These are phyloP conservation scores for Anhinga rufa DNA, from an alignment of 2,113 vertebrate genomes.

Conservation along the genomic window DNA sequence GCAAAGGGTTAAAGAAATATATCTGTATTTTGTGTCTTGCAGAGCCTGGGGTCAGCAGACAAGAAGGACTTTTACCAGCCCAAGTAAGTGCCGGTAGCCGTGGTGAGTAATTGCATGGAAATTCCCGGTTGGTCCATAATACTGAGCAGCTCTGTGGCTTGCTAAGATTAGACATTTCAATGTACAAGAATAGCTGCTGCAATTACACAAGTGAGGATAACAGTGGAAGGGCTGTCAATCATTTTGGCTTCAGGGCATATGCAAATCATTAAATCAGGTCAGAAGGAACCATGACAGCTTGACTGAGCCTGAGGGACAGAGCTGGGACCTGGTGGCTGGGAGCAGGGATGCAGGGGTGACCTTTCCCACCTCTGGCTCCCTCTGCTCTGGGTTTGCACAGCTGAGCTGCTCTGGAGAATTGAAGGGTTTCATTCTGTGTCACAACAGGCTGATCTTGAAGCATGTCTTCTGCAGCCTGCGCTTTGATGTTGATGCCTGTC, in stretches of 20 bases:
- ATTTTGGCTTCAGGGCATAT: not conserved
- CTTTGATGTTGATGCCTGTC: not conserved
- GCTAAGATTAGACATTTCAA: slow-evolving; percentile 36
- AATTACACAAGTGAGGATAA: slow-evolving; percentile 23
- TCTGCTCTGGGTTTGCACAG: not conserved
- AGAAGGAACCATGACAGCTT: not conserved
- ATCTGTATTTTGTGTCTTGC: slow-evolving; percentile 53
- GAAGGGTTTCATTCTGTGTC: not conserved
- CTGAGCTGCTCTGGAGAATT: not conserved
- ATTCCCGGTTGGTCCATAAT: not conserved
- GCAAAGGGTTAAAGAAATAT: not conserved
- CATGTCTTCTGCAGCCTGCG: accelerated
- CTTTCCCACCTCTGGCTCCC: not conserved
- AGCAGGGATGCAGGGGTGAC: not conserved
- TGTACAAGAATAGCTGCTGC: slow-evolving; percentile 52
- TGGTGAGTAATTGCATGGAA: slow-evolving; percentile 48
- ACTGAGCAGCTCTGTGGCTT: not conserved
- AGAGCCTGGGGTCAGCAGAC: slow-evolving; percentile 85
- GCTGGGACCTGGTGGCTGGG: not conserved
- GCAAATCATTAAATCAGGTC: not conserved
- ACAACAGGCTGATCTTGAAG: accelerated
- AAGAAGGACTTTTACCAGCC: slow-evolving; percentile 80
- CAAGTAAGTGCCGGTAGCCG: slow-evolving; percentile 71
- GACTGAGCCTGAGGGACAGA: not conserved
- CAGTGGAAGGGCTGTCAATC: slow-evolving; percentile 36